These are phyloP conservation scores for Lepeophtheirus nordmannii DNA, from an alignment of 2,888 invertebrate genomes.

Conservation along the genomic window DNA sequence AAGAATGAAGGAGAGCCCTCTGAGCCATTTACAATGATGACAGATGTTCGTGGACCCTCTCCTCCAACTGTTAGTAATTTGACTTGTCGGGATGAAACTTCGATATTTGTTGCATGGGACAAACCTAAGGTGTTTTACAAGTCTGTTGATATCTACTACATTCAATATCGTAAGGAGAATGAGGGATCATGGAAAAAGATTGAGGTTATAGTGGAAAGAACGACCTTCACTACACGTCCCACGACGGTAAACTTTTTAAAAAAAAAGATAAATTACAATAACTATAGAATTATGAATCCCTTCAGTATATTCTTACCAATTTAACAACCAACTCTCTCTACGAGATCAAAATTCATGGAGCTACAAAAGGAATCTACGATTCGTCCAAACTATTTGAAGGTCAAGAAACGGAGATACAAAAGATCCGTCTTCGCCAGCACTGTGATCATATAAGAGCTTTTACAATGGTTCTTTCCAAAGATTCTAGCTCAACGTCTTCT, in stretches of 20 bases:
- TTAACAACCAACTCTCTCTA: constrained; percentile 53
- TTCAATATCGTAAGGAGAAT: constrained; percentile 38
- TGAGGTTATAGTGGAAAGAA: constrained; percentile 7
- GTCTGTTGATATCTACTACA: constrained; percentile 59
- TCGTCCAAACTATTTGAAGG: constrained; percentile 47
- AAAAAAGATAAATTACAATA: neutral
- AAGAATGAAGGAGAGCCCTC: constrained; percentile 51
- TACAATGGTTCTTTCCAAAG: constrained; percentile 13
- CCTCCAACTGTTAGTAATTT: constrained; percentile 64
- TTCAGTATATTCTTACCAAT: constrained; percentile 50
- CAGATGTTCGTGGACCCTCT: constrained; percentile 68
- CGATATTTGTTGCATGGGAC: constrained; percentile 65
- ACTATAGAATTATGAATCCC: constrained; percentile 26
- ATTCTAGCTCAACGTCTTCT: no score
- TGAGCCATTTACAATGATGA: constrained; percentile 50
- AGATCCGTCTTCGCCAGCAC: constrained; percentile 48
- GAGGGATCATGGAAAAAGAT: constrained; percentile 37
- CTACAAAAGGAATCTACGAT: constrained; percentile 49
- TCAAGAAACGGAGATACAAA: constrained; percentile 46
- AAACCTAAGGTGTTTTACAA: constrained; percentile 58
- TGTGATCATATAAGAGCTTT: constrained; percentile 42
- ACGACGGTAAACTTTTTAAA: neutral
- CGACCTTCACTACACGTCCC: neutral
- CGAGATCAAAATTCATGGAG: constrained; percentile 52
- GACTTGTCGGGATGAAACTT: constrained; percentile 60